Conservation (phyloP, 2,113 vertebrate species). For the Callipepla squamata region DNA sequence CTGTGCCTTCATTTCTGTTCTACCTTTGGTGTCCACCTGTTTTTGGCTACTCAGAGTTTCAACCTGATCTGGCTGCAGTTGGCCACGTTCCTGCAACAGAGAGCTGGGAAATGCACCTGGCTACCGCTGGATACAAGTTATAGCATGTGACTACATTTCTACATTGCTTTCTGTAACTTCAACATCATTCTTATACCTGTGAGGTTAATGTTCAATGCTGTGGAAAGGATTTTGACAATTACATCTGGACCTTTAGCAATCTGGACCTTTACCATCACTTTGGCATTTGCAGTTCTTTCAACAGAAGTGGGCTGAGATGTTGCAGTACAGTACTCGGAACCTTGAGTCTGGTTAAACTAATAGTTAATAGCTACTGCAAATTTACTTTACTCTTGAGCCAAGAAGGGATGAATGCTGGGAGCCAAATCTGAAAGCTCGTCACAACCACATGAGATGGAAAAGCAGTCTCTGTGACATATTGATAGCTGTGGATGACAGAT, state of each 20-base stretch:
- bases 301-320: conserved; percentile 1
- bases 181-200: not conserved
- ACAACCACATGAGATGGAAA: conserved; percentile 53
- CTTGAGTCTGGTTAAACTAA: conserved; percentile 57
- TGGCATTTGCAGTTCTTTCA: conserved; percentile 23
- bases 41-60: not conserved
- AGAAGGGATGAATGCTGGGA: conserved; percentile 63
- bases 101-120: rapidly evolving
- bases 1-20: not conserved
- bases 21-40: rapidly evolving
- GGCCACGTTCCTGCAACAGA: not conserved
- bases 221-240: not conserved
- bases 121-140: rapidly evolving
- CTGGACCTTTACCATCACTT: not conserved
- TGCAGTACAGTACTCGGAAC: not conserved
- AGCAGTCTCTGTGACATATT: conserved; percentile 55
- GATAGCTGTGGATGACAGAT: conserved; percentile 67
- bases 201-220: not conserved
- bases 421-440: conserved; percentile 71
- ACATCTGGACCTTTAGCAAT: conserved; percentile 16
- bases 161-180: not conserved
- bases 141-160: not conserved
- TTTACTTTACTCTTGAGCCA: conserved; percentile 62
- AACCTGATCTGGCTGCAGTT: not conserved
- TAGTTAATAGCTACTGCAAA: conserved; percentile 63